Conservation (phyloP, 2,113 vertebrate genomes). For the Neolamprologus sp. region DNA sequence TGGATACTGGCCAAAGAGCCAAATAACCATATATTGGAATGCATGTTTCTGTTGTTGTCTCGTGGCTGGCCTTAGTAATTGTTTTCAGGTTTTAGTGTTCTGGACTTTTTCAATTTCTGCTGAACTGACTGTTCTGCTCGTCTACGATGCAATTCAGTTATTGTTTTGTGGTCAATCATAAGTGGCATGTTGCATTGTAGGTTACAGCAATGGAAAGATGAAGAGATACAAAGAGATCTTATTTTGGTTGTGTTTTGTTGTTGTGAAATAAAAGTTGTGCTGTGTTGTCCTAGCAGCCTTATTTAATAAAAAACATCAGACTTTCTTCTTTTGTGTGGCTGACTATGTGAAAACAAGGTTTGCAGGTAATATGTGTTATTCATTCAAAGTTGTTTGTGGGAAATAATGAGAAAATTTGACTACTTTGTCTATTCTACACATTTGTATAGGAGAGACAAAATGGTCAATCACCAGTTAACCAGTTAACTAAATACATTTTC, state of each 20-base stretch:
- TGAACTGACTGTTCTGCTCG: slow-evolving; percentile 13
- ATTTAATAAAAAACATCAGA: background rate
- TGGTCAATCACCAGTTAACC: background rate
- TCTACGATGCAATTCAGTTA: background rate
- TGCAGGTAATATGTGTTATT: background rate
- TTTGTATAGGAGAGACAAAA: background rate
- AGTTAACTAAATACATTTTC: background rate
- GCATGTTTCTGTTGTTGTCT: background rate
- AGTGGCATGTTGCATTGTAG: background rate
- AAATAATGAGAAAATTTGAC: background rate
- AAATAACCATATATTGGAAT: slow-evolving; percentile 8
- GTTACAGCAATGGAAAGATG: slow-evolving; percentile 1
- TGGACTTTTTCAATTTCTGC: slow-evolving; percentile 16
- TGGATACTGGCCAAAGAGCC: slow-evolving; percentile 2
- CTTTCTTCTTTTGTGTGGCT: background rate
- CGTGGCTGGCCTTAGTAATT: slow-evolving; percentile 23
- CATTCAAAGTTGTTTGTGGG: background rate
- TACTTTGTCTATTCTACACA: background rate
- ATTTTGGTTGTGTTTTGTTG: background rate
- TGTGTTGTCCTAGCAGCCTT: background rate
- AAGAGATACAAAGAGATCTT: background rate
- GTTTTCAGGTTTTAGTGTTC: slow-evolving; percentile 47
- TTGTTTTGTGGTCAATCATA: slow-evolving; percentile 40
- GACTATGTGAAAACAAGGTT: background rate
- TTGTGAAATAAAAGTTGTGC: background rate